phyloP scores from a whole-genome alignment of 1,140 invertebrate species.

The Pachypeltis micranthus region DNA sequence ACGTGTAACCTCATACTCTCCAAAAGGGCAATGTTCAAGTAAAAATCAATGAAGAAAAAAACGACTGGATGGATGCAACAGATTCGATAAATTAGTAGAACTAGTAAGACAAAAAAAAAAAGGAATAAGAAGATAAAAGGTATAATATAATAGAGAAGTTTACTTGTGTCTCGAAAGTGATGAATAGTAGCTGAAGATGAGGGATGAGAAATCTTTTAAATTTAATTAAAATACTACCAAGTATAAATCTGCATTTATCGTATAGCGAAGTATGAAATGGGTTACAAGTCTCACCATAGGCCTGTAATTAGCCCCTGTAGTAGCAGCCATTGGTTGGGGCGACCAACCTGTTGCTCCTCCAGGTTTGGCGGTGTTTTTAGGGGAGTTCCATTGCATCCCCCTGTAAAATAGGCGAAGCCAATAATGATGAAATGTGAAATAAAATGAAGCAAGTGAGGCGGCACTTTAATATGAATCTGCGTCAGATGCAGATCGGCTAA shows the following conservation, averaged over 20 bases:
- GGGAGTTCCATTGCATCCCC: slow-evolving; percentile 74
- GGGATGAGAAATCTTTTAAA: not conserved
- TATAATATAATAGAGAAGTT: not conserved
- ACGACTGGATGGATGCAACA: too few species aligned
- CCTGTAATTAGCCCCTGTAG: slow-evolving; percentile 68
- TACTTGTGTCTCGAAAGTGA: not conserved
- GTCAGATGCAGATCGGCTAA: not conserved
- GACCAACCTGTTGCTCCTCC: slow-evolving; percentile 54
- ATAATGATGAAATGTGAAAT: not conserved
- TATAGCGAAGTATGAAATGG: not conserved
- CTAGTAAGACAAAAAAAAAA: slow-evolving; percentile 2
- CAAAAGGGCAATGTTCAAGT: too few species aligned
- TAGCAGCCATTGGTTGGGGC: slow-evolving; percentile 73
- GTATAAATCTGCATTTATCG: too few species aligned
- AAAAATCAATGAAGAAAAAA: too few species aligned
- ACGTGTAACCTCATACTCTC: too few species aligned
- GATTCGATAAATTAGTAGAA: too few species aligned
- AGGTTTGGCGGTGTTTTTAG: slow-evolving; percentile 67
- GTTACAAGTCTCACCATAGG: slow-evolving; percentile 48
- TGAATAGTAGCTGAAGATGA: not conserved
- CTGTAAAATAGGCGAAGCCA: slow-evolving; percentile 33
- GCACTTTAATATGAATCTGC: not conserved
- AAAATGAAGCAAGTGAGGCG: not conserved
- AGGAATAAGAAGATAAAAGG: not conserved
- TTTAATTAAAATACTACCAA: not conserved